A percentile compares a stretch with the other conserved stretches of the same genome.
These are phyloP conservation scores for Anguilla rostrata DNA, from an alignment of 2,113 vertebrate species.

Conservation along the genomic window DNA sequence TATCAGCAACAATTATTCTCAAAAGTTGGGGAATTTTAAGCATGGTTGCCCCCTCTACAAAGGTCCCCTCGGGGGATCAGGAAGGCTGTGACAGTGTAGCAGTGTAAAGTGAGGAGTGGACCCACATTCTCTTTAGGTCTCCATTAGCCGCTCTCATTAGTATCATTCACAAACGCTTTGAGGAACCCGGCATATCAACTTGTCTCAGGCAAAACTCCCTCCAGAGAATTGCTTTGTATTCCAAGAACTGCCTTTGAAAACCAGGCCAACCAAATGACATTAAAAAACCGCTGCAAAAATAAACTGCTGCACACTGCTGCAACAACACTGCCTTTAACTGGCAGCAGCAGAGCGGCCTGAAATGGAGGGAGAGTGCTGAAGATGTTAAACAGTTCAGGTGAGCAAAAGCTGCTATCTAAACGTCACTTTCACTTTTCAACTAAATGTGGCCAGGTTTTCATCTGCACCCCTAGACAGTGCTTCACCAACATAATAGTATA, in stretches of 20 bases:
- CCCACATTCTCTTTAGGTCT: constrained; percentile 75
- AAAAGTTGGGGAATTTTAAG: constrained; percentile 64
- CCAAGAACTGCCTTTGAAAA: constrained; percentile 62
- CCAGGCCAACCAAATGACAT: neutral
- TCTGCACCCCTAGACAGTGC: too few species aligned
- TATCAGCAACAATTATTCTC: constrained; percentile 70
- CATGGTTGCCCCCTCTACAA: constrained; percentile 64
- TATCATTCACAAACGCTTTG: constrained; percentile 69
- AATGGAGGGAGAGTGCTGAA: neutral
- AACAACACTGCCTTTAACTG: neutral
- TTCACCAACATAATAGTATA: too few species aligned
- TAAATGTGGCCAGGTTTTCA: too few species aligned
- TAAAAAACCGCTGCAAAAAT: neutral
- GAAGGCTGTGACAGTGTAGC: constrained; percentile 67
- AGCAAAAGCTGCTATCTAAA: too few species aligned
- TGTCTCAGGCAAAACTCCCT: constrained; percentile 53
- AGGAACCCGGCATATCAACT: constrained; percentile 61
- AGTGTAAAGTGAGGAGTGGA: constrained; percentile 72
- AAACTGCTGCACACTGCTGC: neutral
- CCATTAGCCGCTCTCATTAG: constrained; percentile 73
- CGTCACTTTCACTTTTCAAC: too few species aligned
- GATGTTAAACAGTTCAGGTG: neutral
- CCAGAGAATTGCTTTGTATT: constrained; percentile 55
- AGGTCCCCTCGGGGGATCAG: constrained; percentile 69
- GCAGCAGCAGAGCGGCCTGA: neutral